Conservation (phyloP, 1,140 invertebrate species). For the Melipona quadrifasciata region DNA sequence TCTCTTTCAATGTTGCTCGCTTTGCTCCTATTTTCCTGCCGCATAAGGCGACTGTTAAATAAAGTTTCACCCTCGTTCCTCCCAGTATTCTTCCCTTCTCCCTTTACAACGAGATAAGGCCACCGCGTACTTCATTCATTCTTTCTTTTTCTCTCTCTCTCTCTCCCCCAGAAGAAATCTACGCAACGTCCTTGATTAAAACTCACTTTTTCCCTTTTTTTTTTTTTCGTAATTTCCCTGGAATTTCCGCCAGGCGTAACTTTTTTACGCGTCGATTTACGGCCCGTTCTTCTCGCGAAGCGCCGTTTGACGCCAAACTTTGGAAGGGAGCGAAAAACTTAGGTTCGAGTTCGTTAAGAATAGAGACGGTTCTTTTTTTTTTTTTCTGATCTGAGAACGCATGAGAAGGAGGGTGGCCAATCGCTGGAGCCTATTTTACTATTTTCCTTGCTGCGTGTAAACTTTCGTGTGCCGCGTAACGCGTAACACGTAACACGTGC, state of each 20-base stretch:
- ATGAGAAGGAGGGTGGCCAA: too few relatives aligned
- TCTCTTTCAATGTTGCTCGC: neutral
- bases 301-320: too few relatives aligned
- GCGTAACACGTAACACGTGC: too few relatives aligned
- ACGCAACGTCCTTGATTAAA: constrained; percentile 31
- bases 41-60: constrained; percentile 30
- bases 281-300: too few relatives aligned
- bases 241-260: neutral
- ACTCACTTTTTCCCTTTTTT: constrained; percentile 1
- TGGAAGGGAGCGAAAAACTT: too few relatives aligned
- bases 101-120: neutral
- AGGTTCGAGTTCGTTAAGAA: too few relatives aligned
- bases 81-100: neutral
- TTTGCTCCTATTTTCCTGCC: constrained; percentile 25
- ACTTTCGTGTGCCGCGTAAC: too few relatives aligned
- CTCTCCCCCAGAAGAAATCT: constrained; percentile 35
- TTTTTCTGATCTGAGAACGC: too few relatives aligned
- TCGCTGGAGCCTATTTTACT: too few relatives aligned
- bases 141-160: neutral
- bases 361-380: too few relatives aligned
- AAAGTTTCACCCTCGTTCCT: constrained; percentile 16
- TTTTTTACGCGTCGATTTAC: neutral
- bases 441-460: too few relatives aligned
- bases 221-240: neutral
- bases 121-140: neutral